phyloP scores from a whole-genome alignment of 2,113 vertebrate genomes.

The Chaetops frenatus region DNA sequence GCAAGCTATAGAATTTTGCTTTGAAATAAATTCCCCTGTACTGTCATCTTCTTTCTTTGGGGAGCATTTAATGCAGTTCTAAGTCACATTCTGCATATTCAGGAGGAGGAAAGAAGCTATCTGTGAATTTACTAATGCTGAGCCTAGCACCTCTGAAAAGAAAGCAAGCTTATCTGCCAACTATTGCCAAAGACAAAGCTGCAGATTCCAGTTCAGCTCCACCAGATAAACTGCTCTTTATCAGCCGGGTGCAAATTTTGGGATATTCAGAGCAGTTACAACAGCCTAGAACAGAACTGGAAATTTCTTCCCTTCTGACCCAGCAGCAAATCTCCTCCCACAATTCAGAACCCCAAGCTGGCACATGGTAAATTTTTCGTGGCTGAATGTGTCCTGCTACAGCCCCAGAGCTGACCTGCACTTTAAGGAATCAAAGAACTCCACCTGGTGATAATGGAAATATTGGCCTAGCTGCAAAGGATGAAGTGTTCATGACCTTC shows the following conservation, averaged over 20 bases:
- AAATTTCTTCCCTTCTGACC: neutral
- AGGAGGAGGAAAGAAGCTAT: neutral
- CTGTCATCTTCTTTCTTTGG: slow-evolving; percentile 18
- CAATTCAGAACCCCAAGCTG: neutral
- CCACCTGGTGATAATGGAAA: neutral
- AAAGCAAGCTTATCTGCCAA: neutral
- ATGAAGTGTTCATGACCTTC: neutral
- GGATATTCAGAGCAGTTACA: neutral
- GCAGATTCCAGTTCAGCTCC: neutral
- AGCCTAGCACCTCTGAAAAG: neutral
- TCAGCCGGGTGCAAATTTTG: neutral
- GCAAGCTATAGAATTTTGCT: slow-evolving; percentile 10
- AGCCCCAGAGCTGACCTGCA: neutral
- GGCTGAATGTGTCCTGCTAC: neutral
- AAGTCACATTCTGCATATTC: slow-evolving; percentile 15
- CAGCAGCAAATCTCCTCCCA: neutral
- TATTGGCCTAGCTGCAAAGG: neutral
- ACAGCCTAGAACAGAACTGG: neutral
- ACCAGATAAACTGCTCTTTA: neutral
- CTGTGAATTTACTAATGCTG: neutral
- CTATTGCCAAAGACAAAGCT: neutral
- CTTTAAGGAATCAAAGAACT: neutral
- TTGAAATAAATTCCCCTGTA: slow-evolving; percentile 35
- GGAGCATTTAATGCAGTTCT: slow-evolving; percentile 10
- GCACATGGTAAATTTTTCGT: neutral